Evolutionary conservation across 2,113 vertebrate species (phyloP).

Genomic region (Rhinoderma darwinii): DNA sequence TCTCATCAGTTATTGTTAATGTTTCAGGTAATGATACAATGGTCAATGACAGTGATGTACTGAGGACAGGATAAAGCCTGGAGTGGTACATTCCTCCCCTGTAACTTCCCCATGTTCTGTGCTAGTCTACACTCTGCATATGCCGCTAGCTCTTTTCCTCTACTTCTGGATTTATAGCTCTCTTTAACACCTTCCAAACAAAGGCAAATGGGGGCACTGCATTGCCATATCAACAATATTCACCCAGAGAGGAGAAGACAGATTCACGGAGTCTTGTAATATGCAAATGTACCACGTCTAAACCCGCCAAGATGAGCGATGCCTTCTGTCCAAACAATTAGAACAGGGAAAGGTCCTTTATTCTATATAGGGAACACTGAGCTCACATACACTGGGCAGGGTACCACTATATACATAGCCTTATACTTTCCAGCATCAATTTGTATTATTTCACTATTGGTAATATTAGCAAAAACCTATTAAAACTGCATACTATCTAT

Average conservation of each 20-base stretch:
- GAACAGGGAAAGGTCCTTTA: not conserved
- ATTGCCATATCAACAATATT: conserved; percentile 78
- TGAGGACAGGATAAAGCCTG: not conserved
- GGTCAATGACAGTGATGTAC: not conserved
- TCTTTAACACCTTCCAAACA: conserved; percentile 83
- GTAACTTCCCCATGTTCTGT: not conserved
- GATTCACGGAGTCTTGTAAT: conserved; percentile 24
- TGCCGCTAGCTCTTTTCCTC: conserved; percentile 39
- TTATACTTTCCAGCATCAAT: not conserved
- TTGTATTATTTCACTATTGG: not conserved
- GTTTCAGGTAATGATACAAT: not conserved
- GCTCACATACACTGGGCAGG: not conserved
- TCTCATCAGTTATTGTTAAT: not conserved
- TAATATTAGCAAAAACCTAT: not conserved
- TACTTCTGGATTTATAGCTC: conserved; percentile 72
- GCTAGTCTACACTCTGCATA: conserved; percentile 14
- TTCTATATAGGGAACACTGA: not conserved
- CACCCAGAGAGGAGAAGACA: conserved; percentile 67
- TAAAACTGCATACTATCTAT: not conserved
- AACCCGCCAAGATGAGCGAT: conserved; percentile 16
- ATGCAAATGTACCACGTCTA: conserved; percentile 29
- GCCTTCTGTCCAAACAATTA: conserved; percentile 6
- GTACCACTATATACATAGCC: not conserved
- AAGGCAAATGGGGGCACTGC: conserved; percentile 79
- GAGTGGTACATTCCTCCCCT: not conserved